phyloP scores from a whole-genome alignment of 2,113 vertebrate genomes.

The Dipodomys merriami region DNA sequence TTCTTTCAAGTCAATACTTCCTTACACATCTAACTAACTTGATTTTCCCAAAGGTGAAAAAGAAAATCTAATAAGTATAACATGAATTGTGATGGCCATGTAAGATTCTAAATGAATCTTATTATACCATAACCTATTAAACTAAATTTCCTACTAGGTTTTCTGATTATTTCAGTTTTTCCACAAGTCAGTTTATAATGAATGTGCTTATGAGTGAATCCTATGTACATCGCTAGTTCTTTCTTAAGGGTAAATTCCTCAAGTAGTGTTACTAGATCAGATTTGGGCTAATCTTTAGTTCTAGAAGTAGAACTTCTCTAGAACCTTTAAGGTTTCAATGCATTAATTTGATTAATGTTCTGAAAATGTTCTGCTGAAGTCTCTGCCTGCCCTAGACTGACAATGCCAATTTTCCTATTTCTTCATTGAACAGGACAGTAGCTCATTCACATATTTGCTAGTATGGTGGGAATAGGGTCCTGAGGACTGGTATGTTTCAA shows the following conservation, averaged over 20 bases:
- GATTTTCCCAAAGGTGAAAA: neutral
- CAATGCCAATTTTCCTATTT: too few relatives aligned
- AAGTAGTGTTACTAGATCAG: neutral
- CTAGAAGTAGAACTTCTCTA: neutral
- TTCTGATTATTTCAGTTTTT: constrained; percentile 28
- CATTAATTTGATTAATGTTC: too few relatives aligned
- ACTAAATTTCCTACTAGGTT: neutral
- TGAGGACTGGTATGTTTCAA: too few relatives aligned
- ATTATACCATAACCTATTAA: neutral
- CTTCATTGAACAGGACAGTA: too few relatives aligned
- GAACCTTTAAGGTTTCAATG: too few relatives aligned
- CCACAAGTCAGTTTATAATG: neutral
- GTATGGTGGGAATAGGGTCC: too few relatives aligned
- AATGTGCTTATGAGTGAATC: constrained; percentile 13
- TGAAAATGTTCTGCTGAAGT: too few relatives aligned
- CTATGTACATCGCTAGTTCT: constrained; percentile 21
- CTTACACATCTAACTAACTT: neutral
- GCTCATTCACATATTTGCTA: too few relatives aligned
- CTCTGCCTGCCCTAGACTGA: too few relatives aligned
- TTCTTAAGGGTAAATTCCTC: constrained; percentile 5
- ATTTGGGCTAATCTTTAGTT: neutral
- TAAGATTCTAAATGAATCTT: neutral
- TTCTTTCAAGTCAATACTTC: neutral
- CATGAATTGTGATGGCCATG: too few relatives aligned
- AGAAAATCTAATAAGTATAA: neutral